These are phyloP conservation scores for Cossypha heuglini DNA, from an alignment of 2,797 vertebrate species.

Conservation along the genomic window DNA sequence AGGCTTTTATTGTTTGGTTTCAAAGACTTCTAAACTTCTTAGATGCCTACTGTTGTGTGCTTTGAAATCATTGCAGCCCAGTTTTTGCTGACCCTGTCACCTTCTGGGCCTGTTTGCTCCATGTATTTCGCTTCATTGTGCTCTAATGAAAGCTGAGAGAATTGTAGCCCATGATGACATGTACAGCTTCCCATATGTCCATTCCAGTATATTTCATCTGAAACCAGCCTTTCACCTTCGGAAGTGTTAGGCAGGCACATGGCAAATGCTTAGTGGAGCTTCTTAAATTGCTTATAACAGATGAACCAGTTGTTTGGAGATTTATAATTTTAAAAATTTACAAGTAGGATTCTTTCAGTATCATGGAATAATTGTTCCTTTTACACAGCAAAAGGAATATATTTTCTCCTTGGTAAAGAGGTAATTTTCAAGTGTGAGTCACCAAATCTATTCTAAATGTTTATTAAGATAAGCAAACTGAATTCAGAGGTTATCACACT, in stretches of 20 bases:
- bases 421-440: neutral
- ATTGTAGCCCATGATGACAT: neutral
- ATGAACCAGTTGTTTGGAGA: neutral
- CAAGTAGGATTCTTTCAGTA: neutral
- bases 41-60: neutral
- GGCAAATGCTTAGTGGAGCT: neutral
- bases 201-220: neutral
- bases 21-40: neutral
- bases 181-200: neutral
- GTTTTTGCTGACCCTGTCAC: neutral
- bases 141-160: neutral
- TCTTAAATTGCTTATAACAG: neutral
- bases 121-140: neutral
- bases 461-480: neutral
- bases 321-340: neutral
- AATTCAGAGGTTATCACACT: neutral
- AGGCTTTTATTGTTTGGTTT: neutral
- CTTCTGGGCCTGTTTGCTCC: neutral
- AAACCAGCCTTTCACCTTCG: neutral
- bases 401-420: neutral
- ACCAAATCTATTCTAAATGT: neutral
- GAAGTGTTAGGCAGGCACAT: neutral
- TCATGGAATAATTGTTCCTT: neutral
- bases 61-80: neutral
- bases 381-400: neutral